A percentile compares a stretch with the other conserved stretches of the same genome.
phyloP scores from a whole-genome alignment of 2,113 vertebrate genomes.

The Hassar affinis region DNA sequence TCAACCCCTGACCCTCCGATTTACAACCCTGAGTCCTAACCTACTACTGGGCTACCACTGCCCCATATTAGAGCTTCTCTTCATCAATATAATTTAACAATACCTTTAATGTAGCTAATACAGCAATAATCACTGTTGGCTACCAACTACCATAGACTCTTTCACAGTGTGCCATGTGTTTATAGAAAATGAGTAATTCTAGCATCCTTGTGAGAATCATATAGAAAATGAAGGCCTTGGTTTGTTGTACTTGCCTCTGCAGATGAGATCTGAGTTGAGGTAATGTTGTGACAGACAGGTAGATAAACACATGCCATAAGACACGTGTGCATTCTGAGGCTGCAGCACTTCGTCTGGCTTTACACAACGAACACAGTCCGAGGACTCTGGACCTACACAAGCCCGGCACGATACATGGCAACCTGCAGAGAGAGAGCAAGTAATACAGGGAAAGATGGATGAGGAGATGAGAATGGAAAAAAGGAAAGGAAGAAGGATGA shows the following conservation, averaged over 20 bases:
- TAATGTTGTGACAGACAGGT: constrained; percentile 73
- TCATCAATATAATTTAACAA: not conserved
- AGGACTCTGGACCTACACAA: constrained; percentile 76
- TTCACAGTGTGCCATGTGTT: not conserved
- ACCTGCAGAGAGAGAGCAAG: constrained; percentile 63
- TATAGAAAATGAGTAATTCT: not conserved
- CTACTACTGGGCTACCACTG: too few species aligned
- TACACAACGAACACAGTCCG: constrained; percentile 75
- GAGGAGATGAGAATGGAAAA: not conserved
- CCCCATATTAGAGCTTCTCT: not conserved
- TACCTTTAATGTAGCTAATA: not conserved
- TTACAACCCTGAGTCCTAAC: too few species aligned
- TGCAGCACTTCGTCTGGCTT: constrained; percentile 73
- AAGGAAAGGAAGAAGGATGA: not conserved
- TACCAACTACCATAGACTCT: not conserved
- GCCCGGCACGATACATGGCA: constrained; percentile 83
- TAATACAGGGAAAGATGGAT: not conserved
- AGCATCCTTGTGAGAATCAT: not conserved
- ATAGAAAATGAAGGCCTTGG: not conserved
- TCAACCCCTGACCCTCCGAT: too few species aligned
- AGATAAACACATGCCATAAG: constrained; percentile 72
- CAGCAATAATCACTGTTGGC: not conserved
- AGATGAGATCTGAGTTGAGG: constrained; percentile 69
- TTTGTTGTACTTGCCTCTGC: constrained; percentile 76
- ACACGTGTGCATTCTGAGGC: constrained; percentile 48